A percentile compares a stretch with the other conserved stretches of the same genome.
Conservation (phyloP, 2,888 invertebrate species). For the Drosophila subsilvestris region DNA sequence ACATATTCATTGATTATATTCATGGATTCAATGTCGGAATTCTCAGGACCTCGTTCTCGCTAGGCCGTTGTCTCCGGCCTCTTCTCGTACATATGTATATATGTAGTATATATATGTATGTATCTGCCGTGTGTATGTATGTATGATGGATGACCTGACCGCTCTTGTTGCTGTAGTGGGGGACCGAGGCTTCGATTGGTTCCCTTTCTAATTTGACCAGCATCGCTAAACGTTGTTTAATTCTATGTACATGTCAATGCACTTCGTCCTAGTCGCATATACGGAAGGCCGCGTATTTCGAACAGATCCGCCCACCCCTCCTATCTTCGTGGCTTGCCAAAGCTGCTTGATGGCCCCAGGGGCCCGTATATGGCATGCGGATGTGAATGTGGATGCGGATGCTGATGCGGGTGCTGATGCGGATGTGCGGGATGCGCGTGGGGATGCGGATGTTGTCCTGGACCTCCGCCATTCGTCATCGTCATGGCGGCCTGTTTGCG, state of each 20-base stretch:
- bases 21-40: constrained; percentile 18
- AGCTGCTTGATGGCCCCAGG: constrained; percentile 79
- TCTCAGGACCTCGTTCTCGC: constrained; percentile 3
- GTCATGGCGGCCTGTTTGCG: constrained; percentile 75
- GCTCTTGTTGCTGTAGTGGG: constrained; percentile 8
- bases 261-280: not conserved
- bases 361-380: constrained; percentile 78
- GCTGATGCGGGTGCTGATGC: constrained; percentile 45
- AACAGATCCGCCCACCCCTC: constrained; percentile 9
- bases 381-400: constrained; percentile 53
- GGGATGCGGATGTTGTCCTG: constrained; percentile 26
- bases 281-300: constrained; percentile 7
- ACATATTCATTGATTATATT: constrained; percentile 77
- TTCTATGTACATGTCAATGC: constrained; percentile 24
- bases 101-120: not conserved
- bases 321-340: constrained; percentile 84
- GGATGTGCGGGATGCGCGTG: constrained; percentile 41
- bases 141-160: constrained; percentile 12
- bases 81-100: not conserved
- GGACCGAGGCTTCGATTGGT: constrained; percentile 30
- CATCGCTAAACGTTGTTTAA: constrained; percentile 69
- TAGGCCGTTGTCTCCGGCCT: constrained; percentile 17
- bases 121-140: too few relatives aligned
- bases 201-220: constrained; percentile 68
- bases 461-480: constrained; percentile 72